phyloP scores from a whole-genome alignment of 2,888 invertebrate species.

The Platycheirus rosarum region DNA sequence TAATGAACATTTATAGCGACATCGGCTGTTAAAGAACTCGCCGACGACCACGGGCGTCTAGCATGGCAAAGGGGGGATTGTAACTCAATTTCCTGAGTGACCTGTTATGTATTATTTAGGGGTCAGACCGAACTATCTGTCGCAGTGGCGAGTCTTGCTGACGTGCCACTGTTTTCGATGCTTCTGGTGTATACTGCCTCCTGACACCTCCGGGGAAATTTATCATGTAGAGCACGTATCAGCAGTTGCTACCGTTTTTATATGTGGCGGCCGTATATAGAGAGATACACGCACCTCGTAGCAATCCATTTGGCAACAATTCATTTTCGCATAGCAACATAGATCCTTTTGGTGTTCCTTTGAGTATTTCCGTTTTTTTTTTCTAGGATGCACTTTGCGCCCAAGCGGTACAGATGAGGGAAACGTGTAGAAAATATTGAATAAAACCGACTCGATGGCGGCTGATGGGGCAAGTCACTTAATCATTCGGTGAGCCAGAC shows the following conservation, averaged over 20 bases:
- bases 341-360: slow-evolving; percentile 25
- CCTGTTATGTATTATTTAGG: slow-evolving; percentile 59
- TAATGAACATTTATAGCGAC: slow-evolving; percentile 70
- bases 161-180: background rate
- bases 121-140: slow-evolving; percentile 35
- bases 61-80: slow-evolving; percentile 7
- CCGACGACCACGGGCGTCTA: background rate
- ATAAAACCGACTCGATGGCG: slow-evolving; percentile 36
- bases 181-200: too few relatives aligned
- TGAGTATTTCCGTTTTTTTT: slow-evolving; percentile 43
- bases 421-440: slow-evolving; percentile 67
- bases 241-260: slow-evolving; percentile 53
- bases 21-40: slow-evolving; percentile 43
- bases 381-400: slow-evolving; percentile 47
- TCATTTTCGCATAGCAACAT: slow-evolving; percentile 13
- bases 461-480: slow-evolving; percentile 32
- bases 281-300: slow-evolving; percentile 46
- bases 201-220: slow-evolving; percentile 31
- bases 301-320: slow-evolving; percentile 45
- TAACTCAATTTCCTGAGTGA: slow-evolving; percentile 71
- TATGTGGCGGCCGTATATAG: slow-evolving; percentile 18
- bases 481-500: slow-evolving; percentile 67
- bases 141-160: slow-evolving; percentile 9
- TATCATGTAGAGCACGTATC: slow-evolving; percentile 64
- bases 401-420: slow-evolving; percentile 41